A percentile compares a stretch with the other conserved stretches of the same genome.
Evolutionary conservation across 2,797 vertebrate species (phyloP).

Genomic region (Sebastes hubbsi): DNA sequence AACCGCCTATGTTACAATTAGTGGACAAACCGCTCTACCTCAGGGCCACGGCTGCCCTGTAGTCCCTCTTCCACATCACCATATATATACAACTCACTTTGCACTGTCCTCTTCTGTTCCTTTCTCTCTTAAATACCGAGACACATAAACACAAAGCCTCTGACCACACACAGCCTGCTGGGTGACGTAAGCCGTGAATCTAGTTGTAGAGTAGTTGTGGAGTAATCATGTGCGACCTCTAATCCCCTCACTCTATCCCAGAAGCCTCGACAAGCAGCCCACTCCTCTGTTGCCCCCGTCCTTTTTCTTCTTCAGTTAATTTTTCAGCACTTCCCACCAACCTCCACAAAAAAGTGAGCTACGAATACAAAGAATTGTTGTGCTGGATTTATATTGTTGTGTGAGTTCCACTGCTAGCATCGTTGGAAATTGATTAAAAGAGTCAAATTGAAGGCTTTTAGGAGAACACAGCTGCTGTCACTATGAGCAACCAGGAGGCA

Average conservation of each 20-base stretch:
- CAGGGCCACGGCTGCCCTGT: too few species aligned
- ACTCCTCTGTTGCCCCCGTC: neutral
- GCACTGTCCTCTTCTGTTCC: neutral
- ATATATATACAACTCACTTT: neutral
- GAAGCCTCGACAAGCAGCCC: constrained; percentile 6
- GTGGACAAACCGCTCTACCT: too few species aligned
- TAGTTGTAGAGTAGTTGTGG: constrained; percentile 41
- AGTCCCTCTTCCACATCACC: constrained; percentile 3
- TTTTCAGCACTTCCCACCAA: neutral
- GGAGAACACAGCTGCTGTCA: too few species aligned
- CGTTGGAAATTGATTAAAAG: too few species aligned
- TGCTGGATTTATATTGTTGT: neutral
- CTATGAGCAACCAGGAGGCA: too few species aligned
- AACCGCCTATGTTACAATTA: too few species aligned
- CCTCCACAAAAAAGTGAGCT: neutral
- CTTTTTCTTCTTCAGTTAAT: neutral
- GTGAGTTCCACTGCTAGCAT: neutral
- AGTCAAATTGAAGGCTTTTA: too few species aligned
- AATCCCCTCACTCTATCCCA: constrained; percentile 55
- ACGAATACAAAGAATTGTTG: neutral
- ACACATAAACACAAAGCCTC: constrained; percentile 9
- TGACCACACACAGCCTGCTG: constrained; percentile 41
- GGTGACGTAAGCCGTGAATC: constrained; percentile 49
- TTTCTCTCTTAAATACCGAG: constrained; percentile 12
- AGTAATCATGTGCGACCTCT: constrained; percentile 55